These are phyloP conservation scores for Chrysaora quinquecirrha DNA, from an alignment of 30 jellyfish, hydroid and myxozoan species.

Conservation along the genomic window DNA sequence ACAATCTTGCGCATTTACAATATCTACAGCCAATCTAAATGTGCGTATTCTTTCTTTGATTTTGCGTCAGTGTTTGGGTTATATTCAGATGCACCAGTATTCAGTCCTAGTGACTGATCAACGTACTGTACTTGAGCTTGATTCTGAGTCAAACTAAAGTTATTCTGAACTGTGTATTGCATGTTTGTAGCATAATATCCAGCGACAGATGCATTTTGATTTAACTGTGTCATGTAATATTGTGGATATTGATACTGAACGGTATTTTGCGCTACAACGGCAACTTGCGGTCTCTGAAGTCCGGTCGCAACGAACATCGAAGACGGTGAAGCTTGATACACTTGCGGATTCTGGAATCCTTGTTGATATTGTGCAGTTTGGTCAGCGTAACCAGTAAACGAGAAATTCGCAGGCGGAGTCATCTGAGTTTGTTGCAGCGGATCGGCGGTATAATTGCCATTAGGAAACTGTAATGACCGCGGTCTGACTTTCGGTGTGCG, in stretches of 20 bases:
- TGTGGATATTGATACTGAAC: not conserved
- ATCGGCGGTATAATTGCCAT: not conserved
- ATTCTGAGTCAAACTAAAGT: not conserved
- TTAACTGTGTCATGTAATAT: not conserved
- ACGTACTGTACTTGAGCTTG: not conserved
- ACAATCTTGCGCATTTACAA: slow-evolving; percentile 29
- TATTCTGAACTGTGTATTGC: not conserved
- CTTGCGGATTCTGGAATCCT: not conserved
- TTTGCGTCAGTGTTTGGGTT: not conserved
- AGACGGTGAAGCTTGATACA: not conserved
- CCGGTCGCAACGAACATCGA: not conserved
- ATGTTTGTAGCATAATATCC: not conserved
- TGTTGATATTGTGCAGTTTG: not conserved
- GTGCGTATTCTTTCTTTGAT: slow-evolving; percentile 48
- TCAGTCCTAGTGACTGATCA: not conserved
- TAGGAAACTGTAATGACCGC: not conserved
- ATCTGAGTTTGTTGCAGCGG: not conserved
- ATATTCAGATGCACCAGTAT: not conserved
- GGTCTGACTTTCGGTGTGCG: not conserved
- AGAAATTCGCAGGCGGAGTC: not conserved
- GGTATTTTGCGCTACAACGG: not conserved
- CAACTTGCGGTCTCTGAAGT: not conserved
- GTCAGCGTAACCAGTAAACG: not conserved
- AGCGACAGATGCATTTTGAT: not conserved
- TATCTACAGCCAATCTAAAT: slow-evolving; percentile 61